phyloP scores from a whole-genome alignment of 2,113 vertebrate genomes.

The Electrona antarctica region DNA sequence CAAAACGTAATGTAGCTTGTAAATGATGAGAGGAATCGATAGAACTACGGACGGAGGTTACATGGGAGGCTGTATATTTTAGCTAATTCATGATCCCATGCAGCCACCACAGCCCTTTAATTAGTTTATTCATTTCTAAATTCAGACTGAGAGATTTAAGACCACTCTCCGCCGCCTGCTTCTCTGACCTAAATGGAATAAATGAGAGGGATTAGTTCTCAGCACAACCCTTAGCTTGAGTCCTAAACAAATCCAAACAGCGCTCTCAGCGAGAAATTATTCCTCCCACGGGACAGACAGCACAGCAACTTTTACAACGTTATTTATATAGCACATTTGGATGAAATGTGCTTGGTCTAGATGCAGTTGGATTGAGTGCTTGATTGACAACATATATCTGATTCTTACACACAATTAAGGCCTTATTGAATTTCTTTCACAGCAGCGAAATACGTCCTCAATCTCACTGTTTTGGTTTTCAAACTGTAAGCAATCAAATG shows the following conservation, averaged over 20 bases:
- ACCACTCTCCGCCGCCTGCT: slow-evolving; percentile 54
- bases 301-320: too few species aligned
- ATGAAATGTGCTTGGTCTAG: too few species aligned
- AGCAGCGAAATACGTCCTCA: too few species aligned
- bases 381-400: too few species aligned
- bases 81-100: slow-evolving; percentile 48
- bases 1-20: slow-evolving; percentile 40
- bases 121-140: slow-evolving; percentile 75
- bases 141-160: slow-evolving; percentile 62
- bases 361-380: too few species aligned
- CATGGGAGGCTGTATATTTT: slow-evolving; percentile 24
- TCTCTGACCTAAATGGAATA: slow-evolving; percentile 72
- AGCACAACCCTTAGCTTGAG: slow-evolving; percentile 45
- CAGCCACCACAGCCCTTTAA: slow-evolving; percentile 60
- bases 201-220: slow-evolving; percentile 74
- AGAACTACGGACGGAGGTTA: background rate
- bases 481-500: too few species aligned
- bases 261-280: too few species aligned
- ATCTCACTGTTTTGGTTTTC: too few species aligned
- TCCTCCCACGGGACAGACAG: too few species aligned
- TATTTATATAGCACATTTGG: too few species aligned
- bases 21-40: slow-evolving; percentile 42
- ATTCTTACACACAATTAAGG: too few species aligned
- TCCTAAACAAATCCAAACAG: slow-evolving; percentile 10
- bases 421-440: too few species aligned